phyloP scores from a whole-genome alignment of 2,113 vertebrate genomes.

The Herpetotheres cachinnans region DNA sequence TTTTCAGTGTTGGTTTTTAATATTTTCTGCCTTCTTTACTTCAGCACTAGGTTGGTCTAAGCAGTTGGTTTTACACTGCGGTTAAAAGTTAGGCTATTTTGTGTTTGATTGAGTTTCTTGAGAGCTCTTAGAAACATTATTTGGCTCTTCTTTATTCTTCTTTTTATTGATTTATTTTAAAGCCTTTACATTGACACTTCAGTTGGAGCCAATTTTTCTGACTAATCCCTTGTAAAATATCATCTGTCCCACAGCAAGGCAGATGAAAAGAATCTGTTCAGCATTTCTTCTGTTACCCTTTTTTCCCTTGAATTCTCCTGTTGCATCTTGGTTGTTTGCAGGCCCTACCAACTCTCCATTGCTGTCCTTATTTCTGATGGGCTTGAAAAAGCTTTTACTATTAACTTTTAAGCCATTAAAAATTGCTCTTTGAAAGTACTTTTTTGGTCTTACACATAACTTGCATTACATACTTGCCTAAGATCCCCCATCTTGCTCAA shows the following conservation, averaged over 20 bases:
- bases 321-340: neutral
- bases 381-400: neutral
- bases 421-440: neutral
- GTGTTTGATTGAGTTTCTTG: neutral
- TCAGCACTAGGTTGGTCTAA: neutral
- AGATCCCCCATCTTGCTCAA: neutral
- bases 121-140: neutral
- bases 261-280: neutral
- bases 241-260: neutral
- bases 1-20: neutral
- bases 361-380: neutral
- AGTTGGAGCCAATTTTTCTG: neutral
- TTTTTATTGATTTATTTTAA: neutral
- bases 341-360: neutral
- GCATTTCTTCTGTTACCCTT: neutral
- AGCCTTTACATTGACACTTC: neutral
- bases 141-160: neutral
- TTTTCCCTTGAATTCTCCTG: neutral
- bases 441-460: neutral
- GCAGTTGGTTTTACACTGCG: fast-evolving
- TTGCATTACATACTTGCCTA: neutral
- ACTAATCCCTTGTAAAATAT: neutral
- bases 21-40: neutral
- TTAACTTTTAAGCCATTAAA: neutral
- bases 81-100: neutral